Base-by-base conservation (phyloP, 2,113 vertebrate genomes). In the Fregata magnificens region DNA sequence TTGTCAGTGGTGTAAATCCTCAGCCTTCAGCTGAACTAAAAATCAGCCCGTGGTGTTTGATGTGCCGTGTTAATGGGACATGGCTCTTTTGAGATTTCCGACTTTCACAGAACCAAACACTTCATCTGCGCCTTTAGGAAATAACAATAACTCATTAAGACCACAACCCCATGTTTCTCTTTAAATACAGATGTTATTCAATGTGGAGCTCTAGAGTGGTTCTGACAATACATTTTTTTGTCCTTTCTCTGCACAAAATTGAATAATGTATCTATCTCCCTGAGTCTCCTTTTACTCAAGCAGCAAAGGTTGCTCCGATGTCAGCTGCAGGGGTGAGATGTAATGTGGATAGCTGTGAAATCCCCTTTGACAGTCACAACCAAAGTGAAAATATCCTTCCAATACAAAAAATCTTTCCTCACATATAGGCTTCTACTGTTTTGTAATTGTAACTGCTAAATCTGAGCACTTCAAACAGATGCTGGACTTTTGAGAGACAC, bases 251-350 rank as follows among this genome's bases (percentile, higher is more conserved):
- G 13, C 66, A 32, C 45, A 50, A 88, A 82, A 83, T 28, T 50
- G 47, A 78, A 55, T 62, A 66, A 66, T 45, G 26, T 66, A 61
- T 88, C 55, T 66, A 61, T 88, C 55, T 93, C 21, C 31, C 58
- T 0, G 3, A 86, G 38, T 42, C n/a, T 94, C 22, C 31, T 93
- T 88, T 90, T n/a, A 65, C 19, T 69, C 49, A 53, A 73, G 67
- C 88, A 86, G 85, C 40, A 93, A 90, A 96, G 74, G 82, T 93
- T 93, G 53, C 55, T 95, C 66, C 90, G 76, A 66, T 93, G 72
- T 59, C 79, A 90, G 79, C 71, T 93, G 79, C 42, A 83, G 4
- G 42, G 71, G 22, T 93, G 79, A 94, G 67, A 71, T 73, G 52
- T 77, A 77, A 94, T 10, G 14, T 92, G 38, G 42, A 86, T 45